Base-by-base conservation (phyloP, 2,797 vertebrate genomes). In the Heliangelus exortis region DNA sequence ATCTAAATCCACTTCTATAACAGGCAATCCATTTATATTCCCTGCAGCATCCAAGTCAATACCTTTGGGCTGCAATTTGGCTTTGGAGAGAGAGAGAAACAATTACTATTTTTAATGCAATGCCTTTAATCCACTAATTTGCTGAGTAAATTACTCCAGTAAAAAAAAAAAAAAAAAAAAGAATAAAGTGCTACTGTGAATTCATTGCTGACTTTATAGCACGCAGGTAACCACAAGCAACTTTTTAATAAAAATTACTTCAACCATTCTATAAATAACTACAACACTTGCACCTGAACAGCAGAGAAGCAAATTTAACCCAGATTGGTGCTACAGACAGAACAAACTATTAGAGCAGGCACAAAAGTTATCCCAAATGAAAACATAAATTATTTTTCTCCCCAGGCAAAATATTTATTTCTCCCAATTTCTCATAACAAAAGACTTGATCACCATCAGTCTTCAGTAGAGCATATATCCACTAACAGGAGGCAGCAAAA, bases 1-100 rank as follows among this genome's bases (percentile, higher is more conserved):
- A 90, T 98, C 98, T 84, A 97, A 94, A 95, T 98, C 98, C 93
- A 97, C 97, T 91, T 98, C 98, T 74, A 98, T 94, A 69, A 98
- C 97, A 71, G 98, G 97, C 80, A 98, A 91, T 78, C 98, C 98
- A 85, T 98, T 98, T 85, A 98, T 97, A 80, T 95, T 97, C 58
- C 97, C 97, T 34, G 97, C 91, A 1, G 97, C 96, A 92, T 98
- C 97, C 82, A 98, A 90, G 95, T 98, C 97, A 78, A 98, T 97
- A 77, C 98, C 98, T 97, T 97, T 98, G 87, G 97, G 96, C 87
- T 97, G 97, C 78, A 97, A 90, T 84, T 98, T 98, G 90, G 96
- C 98, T 98, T 96, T 92, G 83, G 74, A 80, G 73, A 95, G 59
- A 95, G 59, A 97, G 36, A 93, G 51, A 95, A 59, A 79, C 57